Conservation (phyloP, 2,888 invertebrate genomes). For the Tiliacea citrago region DNA sequence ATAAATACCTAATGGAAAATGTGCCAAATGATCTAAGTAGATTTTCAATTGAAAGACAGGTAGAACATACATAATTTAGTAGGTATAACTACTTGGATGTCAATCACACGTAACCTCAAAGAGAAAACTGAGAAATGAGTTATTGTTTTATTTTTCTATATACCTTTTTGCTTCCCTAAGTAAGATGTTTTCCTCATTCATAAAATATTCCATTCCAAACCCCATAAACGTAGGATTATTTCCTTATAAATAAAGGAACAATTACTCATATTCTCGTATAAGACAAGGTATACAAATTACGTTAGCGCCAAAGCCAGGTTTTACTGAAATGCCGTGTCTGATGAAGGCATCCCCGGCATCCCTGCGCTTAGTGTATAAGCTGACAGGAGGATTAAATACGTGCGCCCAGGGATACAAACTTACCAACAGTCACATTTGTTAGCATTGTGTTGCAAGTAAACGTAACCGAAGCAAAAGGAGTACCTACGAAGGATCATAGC, state of each 20-base stretch:
- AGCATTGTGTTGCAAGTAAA: too few species aligned
- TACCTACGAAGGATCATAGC: too few species aligned
- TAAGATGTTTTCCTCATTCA: neutral
- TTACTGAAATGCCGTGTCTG: constrained; percentile 54
- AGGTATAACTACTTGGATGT: too few species aligned
- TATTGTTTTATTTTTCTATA: neutral
- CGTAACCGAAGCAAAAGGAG: too few species aligned
- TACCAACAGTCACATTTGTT: too few species aligned
- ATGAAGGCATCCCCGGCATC: constrained; percentile 58
- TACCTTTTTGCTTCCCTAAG: neutral
- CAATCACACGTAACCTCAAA: neutral
- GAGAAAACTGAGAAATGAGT: neutral
- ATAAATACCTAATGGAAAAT: neutral
- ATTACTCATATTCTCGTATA: constrained; percentile 39
- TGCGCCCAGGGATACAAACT: constrained; percentile 18
- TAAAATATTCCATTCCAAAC: neutral
- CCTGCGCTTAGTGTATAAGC: constrained; percentile 59
- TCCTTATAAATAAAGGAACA: constrained; percentile 23
- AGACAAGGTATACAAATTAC: constrained; percentile 52
- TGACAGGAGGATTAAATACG: constrained; percentile 65
- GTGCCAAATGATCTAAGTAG: too few species aligned
- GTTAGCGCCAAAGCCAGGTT: constrained; percentile 54
- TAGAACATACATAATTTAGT: neutral
- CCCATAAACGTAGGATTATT: constrained; percentile 5
- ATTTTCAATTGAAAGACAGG: neutral